Base-by-base conservation (phyloP, 2,113 vertebrate genomes). In the Pantherophis guttatus region DNA sequence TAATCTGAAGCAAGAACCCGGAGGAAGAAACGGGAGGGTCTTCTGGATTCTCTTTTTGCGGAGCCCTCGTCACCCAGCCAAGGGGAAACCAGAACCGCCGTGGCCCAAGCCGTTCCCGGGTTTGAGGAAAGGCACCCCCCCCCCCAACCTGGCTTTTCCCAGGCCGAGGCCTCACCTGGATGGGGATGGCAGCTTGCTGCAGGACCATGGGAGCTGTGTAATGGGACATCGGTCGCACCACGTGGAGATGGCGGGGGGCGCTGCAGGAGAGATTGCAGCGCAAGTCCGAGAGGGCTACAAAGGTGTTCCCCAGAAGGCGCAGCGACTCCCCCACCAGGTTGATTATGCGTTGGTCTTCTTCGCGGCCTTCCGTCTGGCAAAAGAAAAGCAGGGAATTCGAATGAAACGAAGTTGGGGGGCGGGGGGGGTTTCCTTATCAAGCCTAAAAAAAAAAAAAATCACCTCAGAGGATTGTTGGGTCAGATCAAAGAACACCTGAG, bases 201-300 rank as follows among this genome's bases (percentile, higher is more conserved):
- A 99, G 96, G 88, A 98, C 96, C 90, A 98, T 98, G 2, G 98
- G 98, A 44, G 97, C 97, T 13, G 98, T 97, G 91, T 99, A 99
- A 96, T 99, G 99, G 39, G 99, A 98, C 96, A 99, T 98, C 0
- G 98, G 98, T 15, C 99, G 98, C 19, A 99, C 98, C 93, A 99
- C 98, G 0, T 99, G 98, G 8, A 99, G 97, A 94, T 99, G 98
- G 3, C 99, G 98, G 1, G 99, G 99, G n/a, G 98, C 97, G 0
- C 97, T 98, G 54, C 97, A 98, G 70, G 98, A 97, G 59, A 99
- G 97, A 94, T 99, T 99, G 94, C 99, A 97, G 62, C 98, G 98
- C 94, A 99, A 96, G 95, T 99, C 98, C 4, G 98, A 99, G 87
- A 99, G 96, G 1, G 98, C 98, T 86, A 99, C 98, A 6, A 99